Conservation (phyloP, 2,797 vertebrate genomes). For the Characodon lateralis region DNA sequence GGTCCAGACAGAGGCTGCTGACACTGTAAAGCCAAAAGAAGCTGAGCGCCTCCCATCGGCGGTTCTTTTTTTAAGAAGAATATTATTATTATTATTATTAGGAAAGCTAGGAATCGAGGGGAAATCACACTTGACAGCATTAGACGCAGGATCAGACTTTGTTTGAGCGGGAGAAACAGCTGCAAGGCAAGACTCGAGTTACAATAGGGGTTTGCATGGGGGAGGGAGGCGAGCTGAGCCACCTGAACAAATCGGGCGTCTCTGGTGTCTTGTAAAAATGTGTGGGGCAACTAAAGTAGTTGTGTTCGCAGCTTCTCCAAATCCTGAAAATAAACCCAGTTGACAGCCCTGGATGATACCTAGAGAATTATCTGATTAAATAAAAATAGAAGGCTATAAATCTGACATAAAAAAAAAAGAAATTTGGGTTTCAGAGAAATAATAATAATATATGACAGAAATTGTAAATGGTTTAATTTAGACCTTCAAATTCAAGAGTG, state of each 20-base stretch:
- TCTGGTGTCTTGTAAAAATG: slow-evolving; percentile 47
- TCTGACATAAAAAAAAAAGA: background rate
- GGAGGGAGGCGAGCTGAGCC: slow-evolving; percentile 17
- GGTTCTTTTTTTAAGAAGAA: slow-evolving; percentile 21
- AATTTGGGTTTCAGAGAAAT: background rate
- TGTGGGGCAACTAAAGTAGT: slow-evolving; percentile 17
- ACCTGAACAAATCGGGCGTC: slow-evolving; percentile 53
- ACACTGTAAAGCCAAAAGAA: slow-evolving; percentile 51
- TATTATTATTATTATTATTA: slow-evolving; percentile 6
- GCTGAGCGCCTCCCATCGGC: slow-evolving; percentile 74
- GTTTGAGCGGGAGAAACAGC: slow-evolving; percentile 63
- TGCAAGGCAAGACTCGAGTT: slow-evolving; percentile 63
- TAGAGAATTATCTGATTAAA: background rate
- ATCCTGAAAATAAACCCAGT: slow-evolving; percentile 1
- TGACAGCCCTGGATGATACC: slow-evolving; percentile 11
- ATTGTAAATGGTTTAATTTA: background rate
- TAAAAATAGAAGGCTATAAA: background rate
- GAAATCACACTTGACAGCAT: slow-evolving; percentile 65
- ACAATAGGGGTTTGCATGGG: slow-evolving; percentile 23
- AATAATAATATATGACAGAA: background rate
- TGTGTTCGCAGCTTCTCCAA: slow-evolving; percentile 30
- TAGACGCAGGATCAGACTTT: slow-evolving; percentile 50
- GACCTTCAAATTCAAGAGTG: slow-evolving; percentile 7
- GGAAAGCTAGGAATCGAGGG: slow-evolving; percentile 27
- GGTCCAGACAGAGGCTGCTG: slow-evolving; percentile 59